Evolutionary conservation across 2,113 vertebrate genomes (phyloP), one percentile per base, ranked within the genome.

Genomic region (Motacilla alba): DNA sequence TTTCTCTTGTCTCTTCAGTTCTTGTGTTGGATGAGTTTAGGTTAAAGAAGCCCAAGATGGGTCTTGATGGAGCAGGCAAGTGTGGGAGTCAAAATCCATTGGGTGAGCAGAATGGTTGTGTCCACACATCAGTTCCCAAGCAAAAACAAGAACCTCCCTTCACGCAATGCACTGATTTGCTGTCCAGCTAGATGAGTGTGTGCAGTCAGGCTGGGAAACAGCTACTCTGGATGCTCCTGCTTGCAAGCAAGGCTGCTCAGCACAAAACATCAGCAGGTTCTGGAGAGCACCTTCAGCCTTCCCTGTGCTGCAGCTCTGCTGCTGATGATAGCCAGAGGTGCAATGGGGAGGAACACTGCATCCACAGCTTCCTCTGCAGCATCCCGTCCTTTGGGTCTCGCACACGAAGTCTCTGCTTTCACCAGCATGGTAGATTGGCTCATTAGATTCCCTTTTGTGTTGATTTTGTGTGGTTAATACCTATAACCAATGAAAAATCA

Each of bases 381-480:
- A 4, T 52, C 47, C 41, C 4, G 0, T 12, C 26, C 53, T 41
- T 33, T 22, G 23, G 7, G 13, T 50, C 28, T 76, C 13, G 3
- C 24, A 37, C 16, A 26, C n/a, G 10, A 30, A 53, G 43, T 24
- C 56, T 60, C 15, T 62, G 62, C 53, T 87, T 76, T 47, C 52
- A 58, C 33, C 1, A 30, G 35, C 21, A 2, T 9, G 9, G 18
- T 17, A 50, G 31, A 46, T n/a, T 13, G 60, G 19, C 59, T 50
- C 23, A 12, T 49, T 37, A 35, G 44, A 23, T 19, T 23, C 19
- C 1, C 0, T 24, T 75, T 70, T 58, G 30, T 2, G 0, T 12
- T 66, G 46, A 21, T 28, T 44, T 72, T 15, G 8, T 35, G 17
- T 20, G 13, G 64, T 68, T 59, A 39, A 77, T 66, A 19, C 24